These are phyloP conservation scores for Batillaria attramentaria DNA, from an alignment of 1,140 invertebrate genomes.

Conservation along the genomic window DNA sequence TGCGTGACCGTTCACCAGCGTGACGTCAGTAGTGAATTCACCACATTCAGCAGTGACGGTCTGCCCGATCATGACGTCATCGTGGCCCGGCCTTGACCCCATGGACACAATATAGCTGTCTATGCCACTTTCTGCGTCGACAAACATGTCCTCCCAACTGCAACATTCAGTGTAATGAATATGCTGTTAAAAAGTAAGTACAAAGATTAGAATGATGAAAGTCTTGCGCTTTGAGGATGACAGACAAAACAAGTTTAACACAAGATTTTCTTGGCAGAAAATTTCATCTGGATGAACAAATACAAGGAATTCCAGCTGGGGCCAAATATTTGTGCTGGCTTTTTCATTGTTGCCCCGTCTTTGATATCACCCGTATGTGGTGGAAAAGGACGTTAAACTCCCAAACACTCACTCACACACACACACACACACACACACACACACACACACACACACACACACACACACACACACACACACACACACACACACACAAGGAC, in stretches of 20 bases:
- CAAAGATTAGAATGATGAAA: not conserved
- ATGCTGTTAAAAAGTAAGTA: not conserved
- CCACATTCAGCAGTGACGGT: slow-evolving; percentile 37
- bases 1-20: slow-evolving; percentile 45
- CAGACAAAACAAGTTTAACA: not conserved
- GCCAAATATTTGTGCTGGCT: too few species aligned
- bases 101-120: slow-evolving; percentile 43
- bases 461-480: too few species aligned
- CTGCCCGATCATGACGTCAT: slow-evolving; percentile 42
- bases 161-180: slow-evolving; percentile 29
- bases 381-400: too few species aligned
- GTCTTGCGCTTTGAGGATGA: not conserved
- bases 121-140: slow-evolving; percentile 51
- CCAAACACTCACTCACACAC: too few species aligned
- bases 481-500: too few species aligned
- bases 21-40: slow-evolving; percentile 20
- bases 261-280: too few species aligned
- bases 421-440: too few species aligned
- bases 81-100: slow-evolving; percentile 49
- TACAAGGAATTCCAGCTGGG: too few species aligned
- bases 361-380: too few species aligned
- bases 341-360: too few species aligned
- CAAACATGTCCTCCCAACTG: slow-evolving; percentile 54
- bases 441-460: too few species aligned
- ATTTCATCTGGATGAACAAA: too few species aligned